Percentiles rank a stretch among this genome's conserved stretches.
These are phyloP conservation scores for Nerophis ophidion DNA, from an alignment of 2,113 vertebrate genomes.

Conservation along the genomic window DNA sequence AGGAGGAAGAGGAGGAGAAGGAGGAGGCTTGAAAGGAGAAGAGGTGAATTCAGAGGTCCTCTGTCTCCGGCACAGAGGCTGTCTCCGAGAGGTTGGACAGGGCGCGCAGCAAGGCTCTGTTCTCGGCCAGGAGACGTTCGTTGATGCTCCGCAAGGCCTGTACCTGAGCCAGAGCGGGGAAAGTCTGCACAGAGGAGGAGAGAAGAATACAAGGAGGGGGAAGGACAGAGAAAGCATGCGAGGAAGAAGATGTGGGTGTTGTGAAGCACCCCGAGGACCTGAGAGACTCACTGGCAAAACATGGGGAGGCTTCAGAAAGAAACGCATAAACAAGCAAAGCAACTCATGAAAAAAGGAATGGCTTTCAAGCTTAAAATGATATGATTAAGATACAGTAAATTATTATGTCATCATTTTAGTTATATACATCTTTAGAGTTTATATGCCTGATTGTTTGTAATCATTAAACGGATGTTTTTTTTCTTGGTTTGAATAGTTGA, in stretches of 20 bases:
- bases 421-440: neutral
- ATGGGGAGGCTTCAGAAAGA: conserved; percentile 18
- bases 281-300: conserved; percentile 13
- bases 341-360: conserved; percentile 6
- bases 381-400: neutral
- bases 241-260: conserved; percentile 25
- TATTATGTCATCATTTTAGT: neutral
- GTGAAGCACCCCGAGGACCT: conserved; percentile 25
- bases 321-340: conserved; percentile 25
- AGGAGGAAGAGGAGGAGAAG: conserved; percentile 30
- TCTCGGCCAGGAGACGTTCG: conserved; percentile 87
- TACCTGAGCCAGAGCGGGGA: conserved; percentile 87
- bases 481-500: conserved; percentile 30
- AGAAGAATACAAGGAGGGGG: conserved; percentile 38
- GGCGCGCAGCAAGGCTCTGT: conserved; percentile 88
- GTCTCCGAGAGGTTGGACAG: conserved; percentile 83
- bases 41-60: conserved; percentile 80
- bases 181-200: conserved; percentile 76
- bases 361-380: neutral
- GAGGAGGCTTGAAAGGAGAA: conserved; percentile 50
- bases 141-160: conserved; percentile 85
- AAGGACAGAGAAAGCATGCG: conserved; percentile 40
- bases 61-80: conserved; percentile 79
- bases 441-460: neutral
- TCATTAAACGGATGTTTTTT: neutral